These are phyloP conservation scores for Papilio glaucus DNA, from an alignment of 1,140 invertebrate genomes.

Conservation along the genomic window DNA sequence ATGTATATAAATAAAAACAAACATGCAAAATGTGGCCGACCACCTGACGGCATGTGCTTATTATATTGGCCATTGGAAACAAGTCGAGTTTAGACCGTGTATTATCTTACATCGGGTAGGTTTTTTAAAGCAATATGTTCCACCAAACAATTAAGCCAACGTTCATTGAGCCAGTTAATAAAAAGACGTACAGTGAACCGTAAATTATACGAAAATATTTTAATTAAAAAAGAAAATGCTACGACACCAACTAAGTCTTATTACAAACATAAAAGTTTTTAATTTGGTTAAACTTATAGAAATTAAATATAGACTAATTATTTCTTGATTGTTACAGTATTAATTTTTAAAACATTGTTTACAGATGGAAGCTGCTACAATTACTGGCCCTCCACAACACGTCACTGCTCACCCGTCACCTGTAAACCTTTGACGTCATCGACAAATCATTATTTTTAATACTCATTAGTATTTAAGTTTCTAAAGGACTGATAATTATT, in stretches of 20 bases:
- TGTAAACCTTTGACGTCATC: slow-evolving; percentile 40
- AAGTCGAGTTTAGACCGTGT: slow-evolving; percentile 54
- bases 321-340: not conserved
- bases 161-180: slow-evolving; percentile 29
- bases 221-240: not conserved
- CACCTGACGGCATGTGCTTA: slow-evolving; percentile 62
- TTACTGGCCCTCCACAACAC: slow-evolving; percentile 5
- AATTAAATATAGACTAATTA: no score
- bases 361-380: slow-evolving; percentile 25
- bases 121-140: slow-evolving; percentile 56
- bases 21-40: slow-evolving; percentile 49
- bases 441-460: slow-evolving; percentile 62
- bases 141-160: slow-evolving; percentile 43
- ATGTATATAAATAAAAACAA: slow-evolving; percentile 53
- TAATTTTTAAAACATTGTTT: slow-evolving; percentile 17
- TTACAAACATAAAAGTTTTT: no score
- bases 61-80: slow-evolving; percentile 57
- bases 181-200: slow-evolving; percentile 19
- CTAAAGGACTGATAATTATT: slow-evolving; percentile 70
- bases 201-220: slow-evolving; percentile 12
- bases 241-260: not conserved
- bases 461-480: slow-evolving; percentile 73
- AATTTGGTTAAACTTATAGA: no score
- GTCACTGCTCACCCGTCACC: not conserved
- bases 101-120: slow-evolving; percentile 59